A percentile compares a stretch with the other conserved stretches of the same genome.
These are phyloP conservation scores for Pogonognathellus flavescens DNA, from an alignment of 1,140 invertebrate genomes.

Conservation along the genomic window DNA sequence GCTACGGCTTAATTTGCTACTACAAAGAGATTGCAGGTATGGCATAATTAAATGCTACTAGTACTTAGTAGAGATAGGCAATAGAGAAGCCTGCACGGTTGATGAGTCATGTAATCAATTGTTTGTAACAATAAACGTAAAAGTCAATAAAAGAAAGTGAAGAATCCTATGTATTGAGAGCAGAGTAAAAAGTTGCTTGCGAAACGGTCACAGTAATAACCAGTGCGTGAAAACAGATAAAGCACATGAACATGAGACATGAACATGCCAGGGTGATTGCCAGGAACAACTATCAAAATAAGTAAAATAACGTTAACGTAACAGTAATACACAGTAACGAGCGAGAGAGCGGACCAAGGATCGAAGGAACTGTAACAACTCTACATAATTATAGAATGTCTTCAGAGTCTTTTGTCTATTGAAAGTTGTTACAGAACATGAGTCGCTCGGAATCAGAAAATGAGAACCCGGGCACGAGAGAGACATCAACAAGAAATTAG, in stretches of 20 bases:
- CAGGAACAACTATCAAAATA: slow-evolving; percentile 40
- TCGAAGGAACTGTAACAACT: slow-evolving; percentile 29
- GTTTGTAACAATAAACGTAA: neutral
- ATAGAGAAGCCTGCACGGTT: slow-evolving; percentile 7
- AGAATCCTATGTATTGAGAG: slow-evolving; percentile 1
- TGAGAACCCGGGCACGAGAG: slow-evolving; percentile 33
- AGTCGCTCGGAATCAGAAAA: slow-evolving; percentile 19
- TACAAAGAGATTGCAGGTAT: no score
- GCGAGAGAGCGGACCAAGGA: neutral
- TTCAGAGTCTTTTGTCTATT: slow-evolving; percentile 32
- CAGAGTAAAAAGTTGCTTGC: slow-evolving; percentile 20
- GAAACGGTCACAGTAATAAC: slow-evolving; percentile 48
- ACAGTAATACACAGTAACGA: slow-evolving; percentile 5
- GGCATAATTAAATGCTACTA: neutral
- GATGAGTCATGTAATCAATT: slow-evolving; percentile 25
- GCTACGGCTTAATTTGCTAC: neutral
- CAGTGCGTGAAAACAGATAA: slow-evolving; percentile 49
- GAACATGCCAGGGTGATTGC: slow-evolving; percentile 51
- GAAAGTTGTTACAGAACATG: slow-evolving; percentile 7
- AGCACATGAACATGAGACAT: slow-evolving; percentile 52
- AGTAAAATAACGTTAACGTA: slow-evolving; percentile 19
- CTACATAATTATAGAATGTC: slow-evolving; percentile 11
- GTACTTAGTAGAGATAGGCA: neutral
- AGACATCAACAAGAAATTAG: slow-evolving; percentile 40
- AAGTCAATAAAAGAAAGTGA: neutral